phyloP scores from a whole-genome alignment of 2,888 invertebrate genomes.

The Lasioglossum pauxillum region DNA sequence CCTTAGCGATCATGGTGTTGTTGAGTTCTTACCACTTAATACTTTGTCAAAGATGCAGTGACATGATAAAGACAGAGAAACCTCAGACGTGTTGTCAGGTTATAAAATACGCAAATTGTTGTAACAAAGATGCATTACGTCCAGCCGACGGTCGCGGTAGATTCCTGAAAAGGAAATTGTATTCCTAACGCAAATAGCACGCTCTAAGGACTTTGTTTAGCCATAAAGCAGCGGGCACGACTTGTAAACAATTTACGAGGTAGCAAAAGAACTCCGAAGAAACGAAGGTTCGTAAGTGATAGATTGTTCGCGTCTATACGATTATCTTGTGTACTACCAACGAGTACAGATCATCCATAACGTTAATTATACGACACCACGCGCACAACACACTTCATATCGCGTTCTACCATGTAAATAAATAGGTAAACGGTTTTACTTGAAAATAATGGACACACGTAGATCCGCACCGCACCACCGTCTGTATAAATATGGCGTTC shows the following conservation, averaged over 20 bases:
- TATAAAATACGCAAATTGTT: constrained; percentile 70
- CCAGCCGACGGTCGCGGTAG: constrained; percentile 44
- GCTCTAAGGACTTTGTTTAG: constrained; percentile 25
- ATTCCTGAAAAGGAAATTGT: constrained; percentile 63
- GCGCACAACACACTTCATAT: constrained; percentile 32
- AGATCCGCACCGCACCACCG: constrained; percentile 68
- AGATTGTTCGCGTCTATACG: constrained; percentile 53
- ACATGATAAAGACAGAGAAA: constrained; percentile 69
- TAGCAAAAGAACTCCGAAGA: constrained; percentile 49
- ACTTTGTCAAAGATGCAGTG: constrained; percentile 73
- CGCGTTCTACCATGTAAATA: constrained; percentile 64
- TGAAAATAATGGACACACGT: constrained; percentile 71
- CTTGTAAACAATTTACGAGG: constrained; percentile 67
- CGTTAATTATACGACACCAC: constrained; percentile 21
- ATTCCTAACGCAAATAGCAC: constrained; percentile 45
- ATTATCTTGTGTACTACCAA: constrained; percentile 23
- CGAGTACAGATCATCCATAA: constrained; percentile 17
- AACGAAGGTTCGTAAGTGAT: constrained; percentile 62
- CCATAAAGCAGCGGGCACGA: constrained; percentile 42
- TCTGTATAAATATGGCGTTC: constrained; percentile 72
- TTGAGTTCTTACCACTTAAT: constrained; percentile 62
- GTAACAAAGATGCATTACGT: constrained; percentile 59
- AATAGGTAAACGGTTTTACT: constrained; percentile 67
- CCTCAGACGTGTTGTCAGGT: constrained; percentile 71
- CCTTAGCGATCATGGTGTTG: background rate